Conservation (phyloP, 2,888 invertebrate species). For the Platerodrilus igneus region DNA sequence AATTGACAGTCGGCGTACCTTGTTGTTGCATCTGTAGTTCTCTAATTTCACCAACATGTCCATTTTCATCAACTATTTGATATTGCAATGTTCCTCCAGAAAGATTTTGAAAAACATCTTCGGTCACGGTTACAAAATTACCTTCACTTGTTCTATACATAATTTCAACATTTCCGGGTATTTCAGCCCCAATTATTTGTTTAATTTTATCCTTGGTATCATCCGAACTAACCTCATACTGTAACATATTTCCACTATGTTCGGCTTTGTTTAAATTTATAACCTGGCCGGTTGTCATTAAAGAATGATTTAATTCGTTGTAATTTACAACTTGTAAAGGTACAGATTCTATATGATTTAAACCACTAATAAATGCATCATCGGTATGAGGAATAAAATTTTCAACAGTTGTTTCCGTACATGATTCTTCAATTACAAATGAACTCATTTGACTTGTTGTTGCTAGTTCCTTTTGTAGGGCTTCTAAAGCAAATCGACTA, state of each 20-base stretch:
- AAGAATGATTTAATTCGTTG: slow-evolving; percentile 27
- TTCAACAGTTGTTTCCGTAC: slow-evolving; percentile 45
- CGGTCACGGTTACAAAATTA: slow-evolving; percentile 59
- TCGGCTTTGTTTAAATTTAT: slow-evolving; percentile 24
- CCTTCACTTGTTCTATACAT: slow-evolving; percentile 62
- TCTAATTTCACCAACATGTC: slow-evolving; percentile 41
- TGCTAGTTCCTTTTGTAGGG: slow-evolving; percentile 47
- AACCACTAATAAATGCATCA: slow-evolving; percentile 31
- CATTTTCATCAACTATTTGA: slow-evolving; percentile 44
- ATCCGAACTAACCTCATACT: slow-evolving; percentile 21
- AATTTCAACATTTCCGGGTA: slow-evolving; percentile 51
- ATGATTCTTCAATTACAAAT: slow-evolving; percentile 46
- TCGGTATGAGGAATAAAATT: slow-evolving; percentile 42
- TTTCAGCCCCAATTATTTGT: slow-evolving; percentile 41
- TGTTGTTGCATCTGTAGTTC: slow-evolving; percentile 33
- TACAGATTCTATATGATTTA: slow-evolving; percentile 30
- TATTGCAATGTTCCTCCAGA: slow-evolving; percentile 41
- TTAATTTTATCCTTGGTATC: slow-evolving; percentile 37
- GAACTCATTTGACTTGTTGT: slow-evolving; percentile 40
- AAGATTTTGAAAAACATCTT: slow-evolving; percentile 53
- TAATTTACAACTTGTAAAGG: slow-evolving; percentile 34
- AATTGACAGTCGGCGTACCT: too few relatives aligned
- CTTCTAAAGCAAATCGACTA: slow-evolving; percentile 46
- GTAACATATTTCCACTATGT: slow-evolving; percentile 20
- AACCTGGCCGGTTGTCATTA: slow-evolving; percentile 27